Percentiles rank a stretch among this genome's conserved stretches.
These are phyloP conservation scores for Aspidapion aeneum DNA, from an alignment of 2,888 invertebrate species.

Conservation along the genomic window DNA sequence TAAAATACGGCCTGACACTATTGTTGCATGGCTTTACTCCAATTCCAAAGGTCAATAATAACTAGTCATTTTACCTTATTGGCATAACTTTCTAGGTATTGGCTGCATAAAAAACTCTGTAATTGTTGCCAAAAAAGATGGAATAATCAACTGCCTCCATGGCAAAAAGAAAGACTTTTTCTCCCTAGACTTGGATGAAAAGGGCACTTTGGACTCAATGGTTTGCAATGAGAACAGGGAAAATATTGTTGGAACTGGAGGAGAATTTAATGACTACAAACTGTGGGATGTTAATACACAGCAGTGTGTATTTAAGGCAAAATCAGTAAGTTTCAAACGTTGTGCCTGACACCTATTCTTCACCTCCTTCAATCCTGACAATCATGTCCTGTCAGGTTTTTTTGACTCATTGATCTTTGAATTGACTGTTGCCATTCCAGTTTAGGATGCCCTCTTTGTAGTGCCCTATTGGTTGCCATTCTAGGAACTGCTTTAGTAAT, in stretches of 20 bases:
- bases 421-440: no score
- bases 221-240: slow-evolving; percentile 55
- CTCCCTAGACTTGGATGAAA: slow-evolving; percentile 54
- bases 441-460: no score
- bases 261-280: slow-evolving; percentile 85
- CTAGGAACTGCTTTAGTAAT: no score
- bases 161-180: slow-evolving; percentile 47
- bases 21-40: no score
- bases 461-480: no score
- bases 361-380: no score
- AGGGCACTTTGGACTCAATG: slow-evolving; percentile 61
- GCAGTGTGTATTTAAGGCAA: slow-evolving; percentile 56
- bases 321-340: slow-evolving; percentile 50
- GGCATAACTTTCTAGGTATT: slow-evolving; percentile 33
- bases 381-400: no score
- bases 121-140: slow-evolving; percentile 59
- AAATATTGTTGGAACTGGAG: slow-evolving; percentile 78
- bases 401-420: no score
- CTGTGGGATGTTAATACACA: slow-evolving; percentile 65
- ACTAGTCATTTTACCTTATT: no score
- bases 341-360: no score
- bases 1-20: no score
- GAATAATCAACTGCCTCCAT: slow-evolving; percentile 61
- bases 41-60: no score
- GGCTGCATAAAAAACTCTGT: slow-evolving; percentile 50